A percentile compares a stretch with the other conserved stretches of the same genome.
Conservation (phyloP, 1,140 invertebrate genomes). For the Arctopsyche grandis region DNA sequence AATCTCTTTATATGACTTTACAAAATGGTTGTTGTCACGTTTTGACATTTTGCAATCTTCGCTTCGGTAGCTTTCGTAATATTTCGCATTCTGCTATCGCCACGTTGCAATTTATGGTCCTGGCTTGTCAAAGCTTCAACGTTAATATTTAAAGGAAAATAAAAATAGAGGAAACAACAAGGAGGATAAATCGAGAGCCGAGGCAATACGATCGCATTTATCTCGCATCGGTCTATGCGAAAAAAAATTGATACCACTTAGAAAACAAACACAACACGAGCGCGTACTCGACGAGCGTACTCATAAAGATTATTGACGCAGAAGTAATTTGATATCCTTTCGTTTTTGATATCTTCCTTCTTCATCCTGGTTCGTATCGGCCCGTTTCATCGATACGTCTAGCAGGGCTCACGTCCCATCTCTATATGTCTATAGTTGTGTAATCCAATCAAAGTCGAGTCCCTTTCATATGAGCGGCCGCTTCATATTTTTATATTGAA, state of each 20-base stretch:
- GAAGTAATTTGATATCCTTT: conserved; percentile 44
- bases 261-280: conserved; percentile 21
- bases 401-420: conserved; percentile 6
- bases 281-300: not conserved
- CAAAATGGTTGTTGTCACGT: too few species aligned
- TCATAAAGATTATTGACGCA: conserved; percentile 40
- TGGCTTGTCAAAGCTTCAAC: too few species aligned
- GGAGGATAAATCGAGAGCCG: not conserved
- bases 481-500: conserved; percentile 53
- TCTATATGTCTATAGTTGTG: conserved; percentile 39
- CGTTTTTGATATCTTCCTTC: conserved; percentile 36
- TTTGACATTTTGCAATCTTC: too few species aligned
- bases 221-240: not conserved
- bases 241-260: conserved; percentile 32
- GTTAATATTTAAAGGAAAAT: not conserved
- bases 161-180: not conserved
- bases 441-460: conserved; percentile 51
- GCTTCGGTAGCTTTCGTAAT: too few species aligned
- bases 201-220: conserved; percentile 1
- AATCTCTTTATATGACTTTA: too few species aligned
- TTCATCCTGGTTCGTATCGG: conserved; percentile 10
- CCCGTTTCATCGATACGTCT: conserved; percentile 33
- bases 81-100: too few species aligned
- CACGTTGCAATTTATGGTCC: too few species aligned
- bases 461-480: conserved; percentile 40